These are phyloP conservation scores for Myotis yumanensis DNA, from an alignment of 2,113 vertebrate genomes.

Conservation along the genomic window DNA sequence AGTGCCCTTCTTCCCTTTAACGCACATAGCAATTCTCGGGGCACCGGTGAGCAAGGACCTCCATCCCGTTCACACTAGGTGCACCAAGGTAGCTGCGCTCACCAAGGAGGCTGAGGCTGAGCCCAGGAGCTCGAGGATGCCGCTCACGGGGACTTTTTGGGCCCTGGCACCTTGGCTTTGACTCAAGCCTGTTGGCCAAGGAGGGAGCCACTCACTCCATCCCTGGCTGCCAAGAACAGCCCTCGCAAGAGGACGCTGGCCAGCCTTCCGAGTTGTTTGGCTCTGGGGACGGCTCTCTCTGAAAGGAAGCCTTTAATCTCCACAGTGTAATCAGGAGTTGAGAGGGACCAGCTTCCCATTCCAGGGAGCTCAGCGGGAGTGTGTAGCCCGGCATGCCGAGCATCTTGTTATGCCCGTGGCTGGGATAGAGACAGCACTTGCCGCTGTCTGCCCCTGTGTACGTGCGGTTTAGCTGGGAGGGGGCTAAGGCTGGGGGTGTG, in stretches of 20 bases:
- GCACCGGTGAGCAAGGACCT: not conserved
- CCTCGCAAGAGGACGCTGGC: conserved; percentile 24
- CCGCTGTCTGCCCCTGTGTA: not conserved
- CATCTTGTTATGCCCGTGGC: not conserved
- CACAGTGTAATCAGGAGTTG: not conserved
- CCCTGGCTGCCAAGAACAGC: conserved; percentile 1
- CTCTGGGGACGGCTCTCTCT: not conserved
- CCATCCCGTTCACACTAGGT: rapidly evolving
- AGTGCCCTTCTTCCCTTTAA: not conserved
- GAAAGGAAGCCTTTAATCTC: conserved; percentile 72
- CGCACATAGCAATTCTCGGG: not conserved
- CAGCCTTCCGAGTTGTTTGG: conserved; percentile 51
- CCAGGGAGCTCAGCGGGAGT: not conserved
- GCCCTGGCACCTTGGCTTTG: not conserved
- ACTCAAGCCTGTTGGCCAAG: not conserved
- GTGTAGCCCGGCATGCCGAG: not conserved
- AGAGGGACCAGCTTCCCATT: conserved; percentile 17
- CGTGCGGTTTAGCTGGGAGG: not conserved
- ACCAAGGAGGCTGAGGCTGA: not conserved
- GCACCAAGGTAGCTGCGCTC: not conserved
- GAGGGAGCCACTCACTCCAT: not conserved
- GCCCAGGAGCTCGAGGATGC: not conserved
- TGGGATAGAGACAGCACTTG: not conserved
- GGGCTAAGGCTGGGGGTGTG: not conserved
- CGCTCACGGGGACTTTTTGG: not conserved